Percentiles rank a stretch among this genome's conserved stretches.
Evolutionary conservation across 2,888 invertebrate genomes (phyloP).

Genomic region (Sarcophaga rosellei): DNA sequence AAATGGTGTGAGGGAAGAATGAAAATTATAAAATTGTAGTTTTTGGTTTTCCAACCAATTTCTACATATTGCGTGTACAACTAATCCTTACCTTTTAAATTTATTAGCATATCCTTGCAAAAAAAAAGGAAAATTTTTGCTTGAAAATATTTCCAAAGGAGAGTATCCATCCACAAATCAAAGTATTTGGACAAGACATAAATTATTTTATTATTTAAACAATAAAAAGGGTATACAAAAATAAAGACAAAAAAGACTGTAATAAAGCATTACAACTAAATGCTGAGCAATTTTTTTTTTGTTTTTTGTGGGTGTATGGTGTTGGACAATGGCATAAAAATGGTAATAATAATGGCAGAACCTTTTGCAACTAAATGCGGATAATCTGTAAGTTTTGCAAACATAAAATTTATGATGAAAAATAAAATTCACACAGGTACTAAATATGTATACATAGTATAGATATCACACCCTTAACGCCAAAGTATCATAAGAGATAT

Average conservation of each 20-base stretch:
- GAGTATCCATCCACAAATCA: conserved; percentile 60
- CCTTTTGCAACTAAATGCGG: conserved; percentile 79
- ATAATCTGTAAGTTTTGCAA: conserved; percentile 77
- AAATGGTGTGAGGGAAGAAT: too few species aligned
- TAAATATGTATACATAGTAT: background rate
- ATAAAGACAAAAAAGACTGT: background rate
- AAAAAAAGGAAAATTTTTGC: too few species aligned
- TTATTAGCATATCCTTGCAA: too few species aligned
- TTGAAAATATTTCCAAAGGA: background rate
- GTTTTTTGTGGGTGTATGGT: background rate
- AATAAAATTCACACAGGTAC: conserved; percentile 48
- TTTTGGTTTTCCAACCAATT: too few species aligned
- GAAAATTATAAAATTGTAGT: too few species aligned
- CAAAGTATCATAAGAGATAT: too few species aligned
- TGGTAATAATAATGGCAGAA: conserved; percentile 66
- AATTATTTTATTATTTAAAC: conserved; percentile 64
- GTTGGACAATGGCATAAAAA: background rate
- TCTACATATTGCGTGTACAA: too few species aligned
- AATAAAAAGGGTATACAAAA: conserved; percentile 25
- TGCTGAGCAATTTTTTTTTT: conserved; percentile 18
- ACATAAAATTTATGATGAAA: conserved; percentile 57
- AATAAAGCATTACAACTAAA: conserved; percentile 6
- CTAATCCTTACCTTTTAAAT: too few species aligned
- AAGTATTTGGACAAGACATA: conserved; percentile 53
- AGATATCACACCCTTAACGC: background rate